Percentiles rank a stretch among this genome's conserved stretches.
These are phyloP conservation scores for Pachydiplax longipennis DNA, from an alignment of 2,888 invertebrate genomes.

Conservation along the genomic window DNA sequence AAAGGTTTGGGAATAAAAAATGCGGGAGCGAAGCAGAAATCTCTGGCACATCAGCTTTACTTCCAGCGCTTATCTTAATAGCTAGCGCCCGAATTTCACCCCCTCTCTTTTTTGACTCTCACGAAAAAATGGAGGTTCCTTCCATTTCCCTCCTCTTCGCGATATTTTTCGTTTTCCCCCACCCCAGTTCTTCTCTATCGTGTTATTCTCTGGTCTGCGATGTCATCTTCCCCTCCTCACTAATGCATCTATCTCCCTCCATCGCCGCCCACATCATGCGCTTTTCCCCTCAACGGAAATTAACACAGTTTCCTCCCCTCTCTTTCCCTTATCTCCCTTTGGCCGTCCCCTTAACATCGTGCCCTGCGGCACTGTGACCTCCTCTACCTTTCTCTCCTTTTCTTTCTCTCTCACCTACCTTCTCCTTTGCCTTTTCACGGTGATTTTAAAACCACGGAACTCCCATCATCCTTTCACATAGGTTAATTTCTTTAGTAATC, in stretches of 20 bases:
- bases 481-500: neutral
- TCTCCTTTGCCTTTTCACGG: slow-evolving; percentile 48
- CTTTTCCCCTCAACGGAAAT: slow-evolving; percentile 56
- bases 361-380: slow-evolving; percentile 58
- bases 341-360: slow-evolving; percentile 56
- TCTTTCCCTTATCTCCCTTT: slow-evolving; percentile 46
- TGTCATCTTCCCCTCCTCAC: neutral
- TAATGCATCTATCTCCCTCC: neutral
- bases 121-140: neutral
- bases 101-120: neutral
- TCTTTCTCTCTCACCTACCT: neutral
- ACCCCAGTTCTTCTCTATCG: too few species aligned
- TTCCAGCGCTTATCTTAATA: slow-evolving; percentile 31
- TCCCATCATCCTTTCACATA: neutral
- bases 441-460: neutral
- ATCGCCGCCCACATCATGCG: neutral
- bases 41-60: slow-evolving; percentile 33
- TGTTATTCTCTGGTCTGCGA: too few species aligned
- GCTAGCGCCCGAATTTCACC: slow-evolving; percentile 23
- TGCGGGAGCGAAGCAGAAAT: neutral
- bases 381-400: slow-evolving; percentile 55
- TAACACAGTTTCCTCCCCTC: slow-evolving; percentile 54
- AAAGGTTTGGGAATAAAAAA: neutral
- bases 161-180: too few species aligned
- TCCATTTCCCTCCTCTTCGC: neutral